These are phyloP conservation scores for Tympanoctomys barrerae DNA, from an alignment of 2,797 vertebrate species.

Conservation along the genomic window DNA sequence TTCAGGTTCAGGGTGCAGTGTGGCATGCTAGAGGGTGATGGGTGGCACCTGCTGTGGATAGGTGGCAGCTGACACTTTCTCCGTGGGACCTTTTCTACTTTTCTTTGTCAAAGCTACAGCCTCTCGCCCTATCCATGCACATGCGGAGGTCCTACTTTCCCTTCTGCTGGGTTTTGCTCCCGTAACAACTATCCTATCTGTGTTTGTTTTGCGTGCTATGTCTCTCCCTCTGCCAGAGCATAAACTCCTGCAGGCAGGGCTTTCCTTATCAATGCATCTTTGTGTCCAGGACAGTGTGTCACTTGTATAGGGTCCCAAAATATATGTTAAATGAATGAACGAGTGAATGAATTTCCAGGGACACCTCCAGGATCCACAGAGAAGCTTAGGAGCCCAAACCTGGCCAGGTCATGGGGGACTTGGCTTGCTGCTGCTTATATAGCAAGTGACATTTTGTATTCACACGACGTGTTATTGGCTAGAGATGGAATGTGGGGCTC, in stretches of 20 bases:
- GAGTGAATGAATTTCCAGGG: background rate
- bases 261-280: background rate
- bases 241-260: background rate
- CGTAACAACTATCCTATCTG: background rate
- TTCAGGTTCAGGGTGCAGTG: background rate
- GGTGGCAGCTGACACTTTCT: background rate
- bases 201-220: background rate
- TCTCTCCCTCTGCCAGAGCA: background rate
- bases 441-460: background rate
- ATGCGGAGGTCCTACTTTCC: accelerated
- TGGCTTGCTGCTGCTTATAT: background rate
- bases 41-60: background rate
- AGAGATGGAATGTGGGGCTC: background rate
- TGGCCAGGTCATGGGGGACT: background rate
- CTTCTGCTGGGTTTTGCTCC: background rate
- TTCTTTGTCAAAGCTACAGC: background rate
- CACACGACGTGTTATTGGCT: background rate
- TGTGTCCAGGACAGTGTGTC: background rate
- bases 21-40: background rate
- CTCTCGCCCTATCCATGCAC: background rate
- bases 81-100: accelerated
- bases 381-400: background rate
- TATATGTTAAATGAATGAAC: background rate
- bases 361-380: background rate
- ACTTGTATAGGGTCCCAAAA: background rate